These are phyloP conservation scores for Cheirogaleus major DNA, from an alignment of 2,797 vertebrate species.

Conservation along the genomic window DNA sequence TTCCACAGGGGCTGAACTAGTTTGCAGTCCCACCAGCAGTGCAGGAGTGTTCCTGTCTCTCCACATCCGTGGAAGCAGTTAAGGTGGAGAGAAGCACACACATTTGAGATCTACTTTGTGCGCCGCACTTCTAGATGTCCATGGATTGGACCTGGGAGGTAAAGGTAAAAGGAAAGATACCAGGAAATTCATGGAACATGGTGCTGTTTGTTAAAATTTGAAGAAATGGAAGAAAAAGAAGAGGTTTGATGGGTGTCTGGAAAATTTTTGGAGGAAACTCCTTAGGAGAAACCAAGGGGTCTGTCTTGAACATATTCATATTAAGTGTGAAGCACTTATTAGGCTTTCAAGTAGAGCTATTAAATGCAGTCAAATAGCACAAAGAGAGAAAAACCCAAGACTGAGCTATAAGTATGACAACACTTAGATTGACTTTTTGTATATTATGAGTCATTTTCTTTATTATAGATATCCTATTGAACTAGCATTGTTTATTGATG, in stretches of 20 bases:
- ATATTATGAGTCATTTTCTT: background rate
- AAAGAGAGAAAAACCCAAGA: background rate
- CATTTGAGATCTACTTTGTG: background rate
- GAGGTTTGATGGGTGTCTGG: rapidly evolving
- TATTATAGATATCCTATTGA: background rate
- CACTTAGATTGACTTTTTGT: background rate
- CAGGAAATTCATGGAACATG: background rate
- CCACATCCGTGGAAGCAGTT: too few relatives aligned
- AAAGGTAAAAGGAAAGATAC: background rate
- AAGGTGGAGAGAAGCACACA: background rate
- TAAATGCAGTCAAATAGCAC: too few relatives aligned
- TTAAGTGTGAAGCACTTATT: background rate
- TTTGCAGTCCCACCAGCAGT: too few relatives aligned
- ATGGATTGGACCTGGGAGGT: rapidly evolving
- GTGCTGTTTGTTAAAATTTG: background rate
- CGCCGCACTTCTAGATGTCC: rapidly evolving
- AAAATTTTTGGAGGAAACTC: background rate
- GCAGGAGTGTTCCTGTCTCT: too few relatives aligned
- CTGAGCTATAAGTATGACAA: background rate
- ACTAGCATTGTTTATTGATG: background rate
- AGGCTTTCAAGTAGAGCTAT: background rate
- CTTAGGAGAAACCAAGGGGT: background rate
- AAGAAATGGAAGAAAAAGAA: background rate
- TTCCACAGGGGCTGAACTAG: too few relatives aligned
- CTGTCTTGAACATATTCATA: background rate